Base-by-base conservation (phyloP, 2,888 invertebrate species). In the Drosophila atroscutellata region DNA sequence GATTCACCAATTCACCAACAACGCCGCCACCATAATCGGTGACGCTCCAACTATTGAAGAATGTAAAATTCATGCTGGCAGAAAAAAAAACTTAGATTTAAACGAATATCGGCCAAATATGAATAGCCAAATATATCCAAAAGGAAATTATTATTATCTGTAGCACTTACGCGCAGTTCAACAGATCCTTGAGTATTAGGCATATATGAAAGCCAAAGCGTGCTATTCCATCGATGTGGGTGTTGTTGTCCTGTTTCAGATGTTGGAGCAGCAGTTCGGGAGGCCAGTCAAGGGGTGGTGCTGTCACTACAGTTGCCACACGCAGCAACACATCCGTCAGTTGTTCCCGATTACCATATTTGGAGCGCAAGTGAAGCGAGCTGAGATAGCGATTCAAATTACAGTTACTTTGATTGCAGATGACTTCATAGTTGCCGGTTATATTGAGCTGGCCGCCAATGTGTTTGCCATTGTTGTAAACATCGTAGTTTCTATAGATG, bases 381-480 rank as follows among this genome's bases (percentile, higher is more conserved):
- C 91, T 91, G 0, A 92, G 76, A 64, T 83, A 81, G 9, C 74
- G 64, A 7, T 42, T 61, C 2, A 76, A 50, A 0, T 39, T 11
- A 45, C 92, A 92, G 3, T 7, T 45, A 0, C 0, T 26, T 0
- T 0, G n/a, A 45, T 75, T 75, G 60, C 92, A 92, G 28, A 42
- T 18, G 4, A 91, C 18, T 32, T 83, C 80, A 58, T 89, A 83
- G 67, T 90, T 83, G 3, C 81, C 69, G 0, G 92, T 92, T 18
- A 92, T 74, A 74, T 93, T 93, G 0, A 93, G 72, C 52, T 85
- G 78, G 0, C 93, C 93, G 9, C 93, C 93, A 55, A 91, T 84
- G 15, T 75, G 77, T 5, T 83, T 88, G 0, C 93, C 93, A 76
- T 93, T 92, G 65, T 89, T 93, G 62, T 92, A 93, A 11, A 93